phyloP scores from a whole-genome alignment of 2,888 invertebrate genomes.

The Lycaena phlaeas region DNA sequence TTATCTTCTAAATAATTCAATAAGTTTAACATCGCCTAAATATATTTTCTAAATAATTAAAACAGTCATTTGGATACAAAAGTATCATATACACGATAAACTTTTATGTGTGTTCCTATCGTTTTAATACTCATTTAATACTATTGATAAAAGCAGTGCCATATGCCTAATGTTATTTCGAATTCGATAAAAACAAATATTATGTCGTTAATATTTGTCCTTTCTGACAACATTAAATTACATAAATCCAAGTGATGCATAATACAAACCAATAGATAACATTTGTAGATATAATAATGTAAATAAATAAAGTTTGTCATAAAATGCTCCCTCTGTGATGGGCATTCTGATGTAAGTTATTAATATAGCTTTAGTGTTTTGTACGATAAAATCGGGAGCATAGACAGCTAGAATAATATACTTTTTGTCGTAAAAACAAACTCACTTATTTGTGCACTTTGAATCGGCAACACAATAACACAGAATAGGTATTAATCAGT shows the following conservation, averaged over 20 bases:
- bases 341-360: constrained; percentile 10
- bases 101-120: not conserved
- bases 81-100: not conserved
- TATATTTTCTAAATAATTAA: not conserved
- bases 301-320: constrained; percentile 21
- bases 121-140: not conserved
- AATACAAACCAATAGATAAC: constrained; percentile 18
- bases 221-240: no score
- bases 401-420: constrained; percentile 5
- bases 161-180: no score
- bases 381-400: not conserved
- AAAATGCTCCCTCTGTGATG: constrained; percentile 18
- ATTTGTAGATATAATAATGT: constrained; percentile 21
- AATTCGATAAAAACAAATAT: no score
- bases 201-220: no score
- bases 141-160: constrained; percentile 9
- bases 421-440: no score
- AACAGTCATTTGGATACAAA: not conserved
- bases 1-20: not conserved
- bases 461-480: no score
- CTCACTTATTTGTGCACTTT: no score
- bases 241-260: no score
- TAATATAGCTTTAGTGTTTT: constrained; percentile 13
- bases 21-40: not conserved
- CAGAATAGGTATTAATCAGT: no score